These are phyloP conservation scores for Syrmaticus mikado DNA, from an alignment of 2,113 vertebrate species.

Conservation along the genomic window DNA sequence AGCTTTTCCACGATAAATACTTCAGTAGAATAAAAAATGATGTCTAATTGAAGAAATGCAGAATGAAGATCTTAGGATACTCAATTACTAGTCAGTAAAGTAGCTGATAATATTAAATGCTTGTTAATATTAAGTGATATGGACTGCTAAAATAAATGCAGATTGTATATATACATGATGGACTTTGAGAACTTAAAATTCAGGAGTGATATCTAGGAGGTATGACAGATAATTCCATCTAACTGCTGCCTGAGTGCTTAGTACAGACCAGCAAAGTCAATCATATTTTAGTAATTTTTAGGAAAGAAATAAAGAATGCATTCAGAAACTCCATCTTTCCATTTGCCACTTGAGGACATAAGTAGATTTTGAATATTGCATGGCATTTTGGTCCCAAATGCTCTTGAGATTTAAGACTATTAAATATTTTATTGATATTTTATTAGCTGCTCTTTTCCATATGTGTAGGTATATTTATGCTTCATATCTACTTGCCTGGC, in stretches of 20 bases:
- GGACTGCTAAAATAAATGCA: not conserved
- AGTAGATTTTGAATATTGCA: not conserved
- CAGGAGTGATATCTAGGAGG: not conserved
- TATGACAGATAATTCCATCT: not conserved
- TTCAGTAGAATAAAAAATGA: not conserved
- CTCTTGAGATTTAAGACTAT: not conserved
- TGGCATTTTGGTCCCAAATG: not conserved
- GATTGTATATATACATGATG: not conserved
- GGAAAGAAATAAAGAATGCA: not conserved
- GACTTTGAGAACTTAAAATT: not conserved
- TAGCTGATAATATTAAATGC: not conserved
- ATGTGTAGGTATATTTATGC: not conserved
- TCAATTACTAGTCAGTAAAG: not conserved
- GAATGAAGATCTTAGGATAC: not conserved
- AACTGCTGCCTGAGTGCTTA: not conserved
- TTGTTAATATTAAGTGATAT: not conserved
- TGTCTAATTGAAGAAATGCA: not conserved
- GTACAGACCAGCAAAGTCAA: not conserved
- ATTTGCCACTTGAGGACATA: rapidly evolving
- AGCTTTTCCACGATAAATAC: not conserved
- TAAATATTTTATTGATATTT: not conserved
- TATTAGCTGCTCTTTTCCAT: not conserved
- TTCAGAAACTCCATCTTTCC: not conserved
- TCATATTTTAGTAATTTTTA: not conserved
- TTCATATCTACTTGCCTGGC: not conserved